Conservation (phyloP, 2,797 vertebrate genomes). For the Paramormyrops hopkinsi region DNA sequence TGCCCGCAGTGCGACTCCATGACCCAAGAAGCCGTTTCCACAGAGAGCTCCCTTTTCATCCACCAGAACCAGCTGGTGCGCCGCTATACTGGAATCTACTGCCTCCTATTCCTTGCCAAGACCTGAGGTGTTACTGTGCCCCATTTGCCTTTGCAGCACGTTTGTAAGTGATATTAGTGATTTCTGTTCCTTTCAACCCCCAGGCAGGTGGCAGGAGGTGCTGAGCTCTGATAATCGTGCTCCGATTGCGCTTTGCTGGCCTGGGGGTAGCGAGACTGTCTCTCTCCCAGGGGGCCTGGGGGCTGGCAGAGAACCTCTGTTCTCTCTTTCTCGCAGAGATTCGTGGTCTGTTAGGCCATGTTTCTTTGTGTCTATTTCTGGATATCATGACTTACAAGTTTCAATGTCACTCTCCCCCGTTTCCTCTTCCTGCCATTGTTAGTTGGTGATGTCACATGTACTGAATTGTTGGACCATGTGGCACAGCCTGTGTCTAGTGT, state of each 20-base stretch:
- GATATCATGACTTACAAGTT: background rate
- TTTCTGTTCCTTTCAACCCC: background rate
- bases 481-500: background rate
- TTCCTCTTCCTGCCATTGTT: background rate
- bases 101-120: background rate
- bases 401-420: background rate
- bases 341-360: conserved; percentile 1
- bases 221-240: conserved; percentile 21
- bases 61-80: background rate
- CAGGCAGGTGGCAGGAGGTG: conserved; percentile 15
- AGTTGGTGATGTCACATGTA: conserved; percentile 11
- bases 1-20: background rate
- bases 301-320: conserved; percentile 21
- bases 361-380: background rate
- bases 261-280: conserved; percentile 20
- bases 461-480: background rate
- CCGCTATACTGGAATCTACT: background rate
- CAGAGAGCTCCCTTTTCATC: background rate
- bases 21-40: background rate
- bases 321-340: conserved; percentile 23
- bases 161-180: background rate
- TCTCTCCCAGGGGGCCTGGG: conserved; percentile 23
- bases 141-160: background rate
- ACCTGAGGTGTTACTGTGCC: background rate
- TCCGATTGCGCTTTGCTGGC: conserved; percentile 18